phyloP scores from a whole-genome alignment of 1,140 invertebrate genomes.

The Aethina tumida region DNA sequence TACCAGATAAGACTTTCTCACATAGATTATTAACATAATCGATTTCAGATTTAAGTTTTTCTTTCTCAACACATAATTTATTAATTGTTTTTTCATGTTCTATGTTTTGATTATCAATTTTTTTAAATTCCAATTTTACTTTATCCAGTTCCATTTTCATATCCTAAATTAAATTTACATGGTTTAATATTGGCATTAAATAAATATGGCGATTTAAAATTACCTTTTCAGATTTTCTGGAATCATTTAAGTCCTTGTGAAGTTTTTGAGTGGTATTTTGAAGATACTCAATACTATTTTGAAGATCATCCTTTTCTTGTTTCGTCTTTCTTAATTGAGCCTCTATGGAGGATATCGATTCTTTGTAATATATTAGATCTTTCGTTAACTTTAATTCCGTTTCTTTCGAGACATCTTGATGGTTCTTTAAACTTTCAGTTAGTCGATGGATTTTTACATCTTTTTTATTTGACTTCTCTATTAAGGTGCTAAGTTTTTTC shows the following conservation, averaged over 20 bases:
- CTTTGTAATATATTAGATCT: too few relatives aligned
- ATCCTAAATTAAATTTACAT: background rate
- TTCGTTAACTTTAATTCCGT: too few relatives aligned
- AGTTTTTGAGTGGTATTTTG: slow-evolving; percentile 22
- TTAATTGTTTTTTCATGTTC: too few relatives aligned
- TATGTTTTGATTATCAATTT: background rate
- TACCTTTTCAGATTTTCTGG: slow-evolving; percentile 18
- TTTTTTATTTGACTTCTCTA: too few relatives aligned
- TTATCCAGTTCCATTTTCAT: background rate
- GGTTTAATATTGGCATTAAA: background rate
- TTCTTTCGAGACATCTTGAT: too few relatives aligned
- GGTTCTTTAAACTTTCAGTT: too few relatives aligned
- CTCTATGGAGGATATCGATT: background rate
- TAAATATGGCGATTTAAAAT: background rate
- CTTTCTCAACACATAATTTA: slow-evolving; percentile 11
- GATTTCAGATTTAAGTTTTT: slow-evolving; percentile 10
- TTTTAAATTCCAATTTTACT: too few relatives aligned
- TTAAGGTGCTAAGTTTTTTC: too few relatives aligned
- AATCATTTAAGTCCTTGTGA: slow-evolving; percentile 17
- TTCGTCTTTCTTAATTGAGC: slow-evolving; percentile 20
- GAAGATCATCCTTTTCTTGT: slow-evolving; percentile 10
- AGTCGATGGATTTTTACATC: too few relatives aligned
- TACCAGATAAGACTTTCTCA: slow-evolving; percentile 18
- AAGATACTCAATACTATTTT: slow-evolving; percentile 15
- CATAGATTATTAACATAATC: slow-evolving; percentile 10